Conservation (phyloP, 2,113 vertebrate genomes). For the Heteronetta atricapilla region DNA sequence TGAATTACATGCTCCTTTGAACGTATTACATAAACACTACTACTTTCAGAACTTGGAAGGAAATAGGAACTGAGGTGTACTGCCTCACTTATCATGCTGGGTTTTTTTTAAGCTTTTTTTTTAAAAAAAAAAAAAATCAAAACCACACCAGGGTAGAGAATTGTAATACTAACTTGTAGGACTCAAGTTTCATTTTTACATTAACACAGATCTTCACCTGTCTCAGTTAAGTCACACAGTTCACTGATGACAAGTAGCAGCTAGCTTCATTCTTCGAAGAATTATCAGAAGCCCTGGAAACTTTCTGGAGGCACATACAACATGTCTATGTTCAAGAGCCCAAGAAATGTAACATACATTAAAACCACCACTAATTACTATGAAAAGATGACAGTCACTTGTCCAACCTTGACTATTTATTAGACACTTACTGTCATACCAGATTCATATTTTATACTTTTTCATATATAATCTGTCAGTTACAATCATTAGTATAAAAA, state of each 20-base stretch:
- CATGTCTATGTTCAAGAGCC: accelerated
- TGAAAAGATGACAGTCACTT: neutral
- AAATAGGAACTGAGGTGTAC: neutral
- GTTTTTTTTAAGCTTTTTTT: neutral
- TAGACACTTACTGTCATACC: neutral
- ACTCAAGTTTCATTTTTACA: neutral
- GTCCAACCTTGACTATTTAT: neutral
- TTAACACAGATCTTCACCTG: neutral
- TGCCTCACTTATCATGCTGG: neutral
- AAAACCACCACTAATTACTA: neutral
- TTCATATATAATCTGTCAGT: neutral
- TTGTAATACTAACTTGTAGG: neutral
- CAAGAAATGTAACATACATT: neutral
- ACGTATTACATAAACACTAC: neutral
- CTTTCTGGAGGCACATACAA: neutral
- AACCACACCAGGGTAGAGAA: neutral
- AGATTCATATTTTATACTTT: neutral
- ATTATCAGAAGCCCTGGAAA: neutral
- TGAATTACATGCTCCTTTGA: conserved; percentile 63
- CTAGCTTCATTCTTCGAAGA: neutral
- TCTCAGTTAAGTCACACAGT: neutral
- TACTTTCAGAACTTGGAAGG: neutral
- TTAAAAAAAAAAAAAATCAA: neutral
- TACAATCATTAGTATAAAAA: neutral
- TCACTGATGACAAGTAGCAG: neutral